phyloP scores from a whole-genome alignment of 2,888 invertebrate species.

The Acanthosepion esculentum region DNA sequence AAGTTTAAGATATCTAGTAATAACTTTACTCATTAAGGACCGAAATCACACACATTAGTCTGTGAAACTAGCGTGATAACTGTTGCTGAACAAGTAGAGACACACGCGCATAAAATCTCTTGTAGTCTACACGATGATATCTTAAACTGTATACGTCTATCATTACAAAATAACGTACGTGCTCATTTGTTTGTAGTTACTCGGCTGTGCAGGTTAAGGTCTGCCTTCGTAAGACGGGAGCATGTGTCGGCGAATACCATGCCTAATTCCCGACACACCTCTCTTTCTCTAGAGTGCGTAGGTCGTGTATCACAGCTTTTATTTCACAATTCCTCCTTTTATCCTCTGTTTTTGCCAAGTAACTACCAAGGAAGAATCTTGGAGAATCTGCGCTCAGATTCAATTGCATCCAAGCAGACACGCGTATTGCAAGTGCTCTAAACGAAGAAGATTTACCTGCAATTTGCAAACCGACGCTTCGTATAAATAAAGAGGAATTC shows the following conservation, averaged over 20 bases:
- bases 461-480: too few relatives aligned
- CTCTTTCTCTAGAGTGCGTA: neutral
- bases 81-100: too few relatives aligned
- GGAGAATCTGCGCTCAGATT: neutral
- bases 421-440: too few relatives aligned
- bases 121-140: neutral
- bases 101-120: too few relatives aligned
- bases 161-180: too few relatives aligned
- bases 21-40: too few relatives aligned
- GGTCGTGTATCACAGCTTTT: neutral
- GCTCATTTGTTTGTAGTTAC: neutral
- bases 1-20: too few relatives aligned
- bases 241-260: neutral
- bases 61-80: too few relatives aligned
- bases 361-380: neutral
- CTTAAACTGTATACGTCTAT: neutral
- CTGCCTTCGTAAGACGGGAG: neutral
- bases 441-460: too few relatives aligned
- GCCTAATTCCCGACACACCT: neutral
- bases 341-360: neutral
- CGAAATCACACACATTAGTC: too few relatives aligned
- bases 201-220: neutral
- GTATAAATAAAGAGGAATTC: too few relatives aligned
- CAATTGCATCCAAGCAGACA: neutral
- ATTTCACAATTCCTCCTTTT: neutral